Conservation (phyloP, 1,140 invertebrate genomes). For the Mercenaria mercenaria region DNA sequence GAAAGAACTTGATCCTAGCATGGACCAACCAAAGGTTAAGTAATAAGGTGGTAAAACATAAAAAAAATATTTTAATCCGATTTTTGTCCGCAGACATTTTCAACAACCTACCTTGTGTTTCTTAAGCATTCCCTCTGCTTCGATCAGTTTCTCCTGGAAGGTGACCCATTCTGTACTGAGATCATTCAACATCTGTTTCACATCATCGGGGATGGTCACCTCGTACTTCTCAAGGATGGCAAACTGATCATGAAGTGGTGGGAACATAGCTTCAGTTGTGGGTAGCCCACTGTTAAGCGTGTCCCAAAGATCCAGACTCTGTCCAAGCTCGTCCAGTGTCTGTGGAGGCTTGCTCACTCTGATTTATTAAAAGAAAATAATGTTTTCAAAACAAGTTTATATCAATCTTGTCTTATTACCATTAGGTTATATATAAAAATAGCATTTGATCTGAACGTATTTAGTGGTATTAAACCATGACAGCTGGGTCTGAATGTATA, state of each 20-base stretch:
- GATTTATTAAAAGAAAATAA: too few species aligned
- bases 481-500: too few species aligned
- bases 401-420: too few species aligned
- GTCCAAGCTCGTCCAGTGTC: constrained; percentile 86
- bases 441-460: too few species aligned
- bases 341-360: constrained; percentile 85
- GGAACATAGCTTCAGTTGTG: constrained; percentile 89
- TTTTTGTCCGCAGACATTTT: too few species aligned
- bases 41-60: too few species aligned
- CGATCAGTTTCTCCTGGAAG: constrained; percentile 89
- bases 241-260: constrained; percentile 91
- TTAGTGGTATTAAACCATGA: too few species aligned
- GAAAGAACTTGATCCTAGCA: too few species aligned
- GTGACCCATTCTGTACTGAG: constrained; percentile 89
- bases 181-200: constrained; percentile 88
- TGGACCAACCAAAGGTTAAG: too few species aligned
- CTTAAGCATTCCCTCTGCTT: constrained; percentile 90
- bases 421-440: too few species aligned
- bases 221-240: constrained; percentile 90
- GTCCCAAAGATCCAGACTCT: constrained; percentile 88
- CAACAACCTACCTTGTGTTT: constrained; percentile 88
- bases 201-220: constrained; percentile 84
- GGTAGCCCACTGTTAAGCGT: constrained; percentile 89
- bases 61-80: too few species aligned
- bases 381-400: too few species aligned